Evolutionary conservation across 2,797 vertebrate genomes (phyloP).

Genomic region (Notoglanidium macrostoma): DNA sequence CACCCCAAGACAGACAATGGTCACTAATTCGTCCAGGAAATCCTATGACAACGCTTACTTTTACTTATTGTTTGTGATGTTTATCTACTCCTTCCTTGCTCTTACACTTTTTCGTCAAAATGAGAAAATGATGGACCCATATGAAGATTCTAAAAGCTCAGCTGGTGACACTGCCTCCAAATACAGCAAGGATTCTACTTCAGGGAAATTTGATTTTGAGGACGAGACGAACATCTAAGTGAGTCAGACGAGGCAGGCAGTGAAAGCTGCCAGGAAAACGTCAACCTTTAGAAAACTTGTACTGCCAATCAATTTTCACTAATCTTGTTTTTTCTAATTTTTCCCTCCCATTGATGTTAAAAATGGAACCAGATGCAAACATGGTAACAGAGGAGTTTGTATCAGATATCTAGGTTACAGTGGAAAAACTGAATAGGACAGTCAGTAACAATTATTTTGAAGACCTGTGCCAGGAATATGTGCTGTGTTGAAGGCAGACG

Average conservation of each 20-base stretch:
- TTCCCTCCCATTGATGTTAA: constrained; percentile 24
- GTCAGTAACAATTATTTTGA: constrained; percentile 14
- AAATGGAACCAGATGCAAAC: constrained; percentile 43
- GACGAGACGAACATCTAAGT: constrained; percentile 52
- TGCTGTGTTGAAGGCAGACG: constrained; percentile 8
- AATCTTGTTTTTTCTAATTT: constrained; percentile 25
- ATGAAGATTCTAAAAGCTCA: constrained; percentile 78
- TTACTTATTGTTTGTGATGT: constrained; percentile 88
- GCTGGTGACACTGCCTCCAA: constrained; percentile 68
- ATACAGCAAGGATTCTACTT: constrained; percentile 73
- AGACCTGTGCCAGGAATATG: background rate
- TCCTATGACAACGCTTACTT: constrained; percentile 88
- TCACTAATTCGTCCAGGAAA: constrained; percentile 58
- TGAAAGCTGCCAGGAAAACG: constrained; percentile 67
- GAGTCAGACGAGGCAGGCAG: constrained; percentile 70
- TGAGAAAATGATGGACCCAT: constrained; percentile 81
- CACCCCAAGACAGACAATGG: constrained; percentile 17
- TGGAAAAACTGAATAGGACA: constrained; percentile 24
- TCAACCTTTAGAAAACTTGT: constrained; percentile 65
- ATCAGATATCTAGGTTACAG: constrained; percentile 16
- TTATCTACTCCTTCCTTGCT: constrained; percentile 88
- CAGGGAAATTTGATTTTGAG: constrained; percentile 84
- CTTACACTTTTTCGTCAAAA: constrained; percentile 82
- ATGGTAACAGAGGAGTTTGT: constrained; percentile 19
- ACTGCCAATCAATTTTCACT: constrained; percentile 69